Evolutionary conservation across 2,888 invertebrate species (phyloP), one percentile per base, ranked within the genome.

Genomic region (Liodrosophila aerea): DNA sequence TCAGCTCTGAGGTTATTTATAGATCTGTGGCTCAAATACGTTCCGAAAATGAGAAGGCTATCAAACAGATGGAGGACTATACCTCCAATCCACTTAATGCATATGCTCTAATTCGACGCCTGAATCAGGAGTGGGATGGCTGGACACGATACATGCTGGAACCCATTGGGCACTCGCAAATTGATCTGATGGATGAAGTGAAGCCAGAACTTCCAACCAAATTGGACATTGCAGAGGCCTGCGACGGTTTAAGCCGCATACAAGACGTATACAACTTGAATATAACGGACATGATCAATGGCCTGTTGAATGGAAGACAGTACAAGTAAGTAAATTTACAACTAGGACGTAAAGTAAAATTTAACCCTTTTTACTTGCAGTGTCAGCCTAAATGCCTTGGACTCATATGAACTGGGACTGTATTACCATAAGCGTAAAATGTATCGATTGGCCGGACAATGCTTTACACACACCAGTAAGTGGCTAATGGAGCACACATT

Each of bases 191-290:
- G 1, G 29, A 29, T 29, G 29, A 29, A 7, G 1, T 29, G 7
- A 22, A 5, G 22, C 29, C 7, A 3, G 41, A 72, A 11, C 57
- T 83, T 88, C 98, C 98, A 0, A 94, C 94, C 0, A 92, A 94
- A 53, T 97, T 97, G 87, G 99, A 99, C 89, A 90, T 98, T 60
- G 94, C 94, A 65, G 98, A 98, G 0, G 98, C 98, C 4, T 98
- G 97, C 2, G 94, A 94, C 33, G 98, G 98, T 1, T 92, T 99
- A 43, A 94, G 96, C 63, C 92, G 98, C 31, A 92, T 99, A 2
- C 98, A 98, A 89, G 94, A 94, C 74, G 97, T 97, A 0, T 98
- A 98, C 89, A 93, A 94, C 68, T 91, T 98, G 34, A 94, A 96
- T 50, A 94, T 96, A 0, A 91, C 92, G 0, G 94, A 96, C 31